Conservation (phyloP, 2,888 invertebrate genomes). For the Dromius quadrimaculatus region DNA sequence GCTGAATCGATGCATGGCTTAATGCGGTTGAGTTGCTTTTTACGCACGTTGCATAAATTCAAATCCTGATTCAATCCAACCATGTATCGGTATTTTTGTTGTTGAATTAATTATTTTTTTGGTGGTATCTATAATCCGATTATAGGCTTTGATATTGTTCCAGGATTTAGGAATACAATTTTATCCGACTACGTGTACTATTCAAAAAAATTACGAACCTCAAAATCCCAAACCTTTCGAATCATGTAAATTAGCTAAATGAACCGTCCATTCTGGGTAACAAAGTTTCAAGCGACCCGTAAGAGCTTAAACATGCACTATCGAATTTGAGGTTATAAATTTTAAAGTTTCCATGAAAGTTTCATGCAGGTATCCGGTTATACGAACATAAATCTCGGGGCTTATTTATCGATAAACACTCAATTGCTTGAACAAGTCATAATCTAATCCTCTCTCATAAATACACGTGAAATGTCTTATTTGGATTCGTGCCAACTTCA, state of each 20-base stretch:
- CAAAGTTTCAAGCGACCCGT: slow-evolving; percentile 22
- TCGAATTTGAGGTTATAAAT: slow-evolving; percentile 39
- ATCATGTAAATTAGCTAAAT: slow-evolving; percentile 18
- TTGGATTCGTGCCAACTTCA: slow-evolving; percentile 45
- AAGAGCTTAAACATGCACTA: slow-evolving; percentile 20
- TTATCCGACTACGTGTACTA: too few relatives aligned
- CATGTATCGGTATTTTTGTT: slow-evolving; percentile 30
- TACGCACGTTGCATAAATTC: slow-evolving; percentile 48
- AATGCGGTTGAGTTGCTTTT: slow-evolving; percentile 38
- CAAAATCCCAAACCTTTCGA: too few relatives aligned
- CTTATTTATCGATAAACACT: slow-evolving; percentile 41
- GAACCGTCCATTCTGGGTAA: slow-evolving; percentile 4
- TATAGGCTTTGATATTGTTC: slow-evolving; percentile 13
- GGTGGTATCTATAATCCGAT: slow-evolving; percentile 4
- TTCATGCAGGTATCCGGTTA: slow-evolving; percentile 38
- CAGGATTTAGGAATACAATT: slow-evolving; percentile 7
- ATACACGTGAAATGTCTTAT: slow-evolving; percentile 43
- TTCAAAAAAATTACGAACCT: too few relatives aligned
- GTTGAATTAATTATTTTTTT: slow-evolving; percentile 29
- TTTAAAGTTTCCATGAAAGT: slow-evolving; percentile 39
- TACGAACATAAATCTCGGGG: slow-evolving; percentile 28
- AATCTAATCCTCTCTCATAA: slow-evolving; percentile 40
- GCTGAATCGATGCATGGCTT: slow-evolving; percentile 44
- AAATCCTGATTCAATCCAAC: slow-evolving; percentile 30
- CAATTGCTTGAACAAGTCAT: slow-evolving; percentile 26